A percentile compares a stretch with the other conserved stretches of the same genome.
phyloP scores from a whole-genome alignment of 2,797 vertebrate genomes.

The Lepilemur septentrionalis region DNA sequence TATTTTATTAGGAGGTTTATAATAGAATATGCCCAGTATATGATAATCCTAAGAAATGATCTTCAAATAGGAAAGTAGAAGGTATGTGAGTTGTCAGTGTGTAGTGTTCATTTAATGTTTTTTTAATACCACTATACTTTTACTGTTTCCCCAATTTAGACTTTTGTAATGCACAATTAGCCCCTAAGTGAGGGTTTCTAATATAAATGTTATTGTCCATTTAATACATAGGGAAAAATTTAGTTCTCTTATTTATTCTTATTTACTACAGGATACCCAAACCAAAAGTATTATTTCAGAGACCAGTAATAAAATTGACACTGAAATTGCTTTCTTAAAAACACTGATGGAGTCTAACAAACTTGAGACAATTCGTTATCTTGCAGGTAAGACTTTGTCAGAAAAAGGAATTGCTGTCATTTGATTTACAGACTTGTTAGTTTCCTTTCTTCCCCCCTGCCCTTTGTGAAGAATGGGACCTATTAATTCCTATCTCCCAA shows the following conservation, averaged over 20 bases:
- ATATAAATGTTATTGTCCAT: conserved; percentile 16
- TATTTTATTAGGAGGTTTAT: conserved; percentile 17
- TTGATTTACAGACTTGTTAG: not conserved
- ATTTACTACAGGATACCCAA: conserved; percentile 88
- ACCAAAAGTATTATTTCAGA: conserved; percentile 91
- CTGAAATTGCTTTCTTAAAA: conserved; percentile 96
- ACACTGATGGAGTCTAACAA: conserved; percentile 96
- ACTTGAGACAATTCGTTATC: conserved; percentile 93
- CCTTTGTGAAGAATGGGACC: not conserved
- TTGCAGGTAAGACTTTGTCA: conserved; percentile 89
- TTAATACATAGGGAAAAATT: not conserved
- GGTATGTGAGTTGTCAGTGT: conserved; percentile 8
- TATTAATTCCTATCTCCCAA: not conserved
- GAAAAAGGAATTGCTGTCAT: not conserved
- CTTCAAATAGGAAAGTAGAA: conserved; percentile 13
- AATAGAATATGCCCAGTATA: not conserved
- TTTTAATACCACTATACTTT: not conserved
- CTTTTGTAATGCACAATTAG: not conserved
- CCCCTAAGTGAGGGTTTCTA: conserved; percentile 22
- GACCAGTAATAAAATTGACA: conserved; percentile 95
- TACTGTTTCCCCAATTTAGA: not conserved
- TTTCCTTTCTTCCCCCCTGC: not conserved
- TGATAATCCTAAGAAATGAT: conserved; percentile 28
- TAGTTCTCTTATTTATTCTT: conserved; percentile 58
- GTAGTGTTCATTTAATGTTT: not conserved